Evolutionary conservation across 2,888 invertebrate species (phyloP), one percentile per base, ranked within the genome.

Genomic region (Agrotis puta): DNA sequence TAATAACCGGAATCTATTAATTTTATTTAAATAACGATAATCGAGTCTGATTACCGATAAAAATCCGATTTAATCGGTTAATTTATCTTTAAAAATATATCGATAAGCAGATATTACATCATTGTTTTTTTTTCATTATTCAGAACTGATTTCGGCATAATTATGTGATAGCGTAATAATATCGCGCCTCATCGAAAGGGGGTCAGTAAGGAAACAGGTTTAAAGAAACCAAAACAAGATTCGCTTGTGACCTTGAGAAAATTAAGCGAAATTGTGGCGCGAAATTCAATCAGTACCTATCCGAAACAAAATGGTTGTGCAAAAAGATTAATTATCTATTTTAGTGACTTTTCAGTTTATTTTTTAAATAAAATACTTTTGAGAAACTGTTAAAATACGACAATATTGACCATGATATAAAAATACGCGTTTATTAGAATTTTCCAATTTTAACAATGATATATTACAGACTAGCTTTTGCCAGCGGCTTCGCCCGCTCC

Each of bases 201-300:
- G 82, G 80, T 80, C 82, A 77, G 24, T 16, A 3, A 3, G 22
- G 9, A 64, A 77, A 80, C 80, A 70, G 66, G 77, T 79, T 50
- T n/a, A 39, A 58, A 22, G 16, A 48, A 54, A 50, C 27, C 51
- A 64, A 58, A 81, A 79, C 69, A 68, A 79, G 75, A 78, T 58
- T 76, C 69, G 54, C 62, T 58, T n/a, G 39, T 45, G 65, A 70
- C 80, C 80, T 80, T 80, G 80, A 67, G 27, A 66, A 48, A 69
- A 80, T 53, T 81, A 57, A 77, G 69, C 27, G 64, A 69, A 53
- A 27, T 39, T 69, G 16, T 68, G 54, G 72, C 77, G 69, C 73
- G 61, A 64, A 80, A 66, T 51, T 24, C 5, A 24, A 39, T 43
- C 47, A 54, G 6, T 27, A 58, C 39, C 48, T n/a, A 22, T 39